A percentile compares a stretch with the other conserved stretches of the same genome.
Evolutionary conservation across 2,113 vertebrate genomes (phyloP).

Genomic region (Trematocara zebra): DNA sequence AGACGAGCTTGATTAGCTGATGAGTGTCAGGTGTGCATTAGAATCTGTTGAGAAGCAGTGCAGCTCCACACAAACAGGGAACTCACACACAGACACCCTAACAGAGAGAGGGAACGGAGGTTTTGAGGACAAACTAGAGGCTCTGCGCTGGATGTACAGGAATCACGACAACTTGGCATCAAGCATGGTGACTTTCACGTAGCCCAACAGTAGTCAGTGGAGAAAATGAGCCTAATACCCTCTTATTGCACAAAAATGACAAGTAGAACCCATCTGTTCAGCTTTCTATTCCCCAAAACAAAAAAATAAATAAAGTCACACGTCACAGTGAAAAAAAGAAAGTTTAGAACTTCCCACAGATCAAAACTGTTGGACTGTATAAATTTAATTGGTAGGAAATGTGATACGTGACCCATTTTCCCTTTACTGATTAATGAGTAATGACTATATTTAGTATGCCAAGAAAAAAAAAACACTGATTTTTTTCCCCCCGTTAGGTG

Average conservation of each 20-base stretch:
- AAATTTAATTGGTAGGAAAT: background rate
- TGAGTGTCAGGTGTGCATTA: background rate
- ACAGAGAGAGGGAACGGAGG: fast-evolving
- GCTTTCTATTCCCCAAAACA: background rate
- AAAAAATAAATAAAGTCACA: background rate
- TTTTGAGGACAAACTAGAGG: background rate
- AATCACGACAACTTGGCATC: background rate
- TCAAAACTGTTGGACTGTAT: background rate
- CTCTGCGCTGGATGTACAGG: background rate
- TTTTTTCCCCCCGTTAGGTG: fast-evolving
- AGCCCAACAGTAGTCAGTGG: background rate
- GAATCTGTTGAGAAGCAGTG: background rate
- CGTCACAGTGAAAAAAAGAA: background rate
- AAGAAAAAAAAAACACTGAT: background rate
- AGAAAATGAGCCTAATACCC: background rate
- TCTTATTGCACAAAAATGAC: background rate
- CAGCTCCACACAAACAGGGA: background rate
- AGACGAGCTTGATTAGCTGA: background rate
- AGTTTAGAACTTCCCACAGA: background rate
- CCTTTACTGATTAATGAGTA: background rate
- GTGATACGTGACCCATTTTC: background rate
- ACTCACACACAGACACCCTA: background rate
- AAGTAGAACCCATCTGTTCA: background rate
- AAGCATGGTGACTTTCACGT: fast-evolving
- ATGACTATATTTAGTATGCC: background rate